phyloP scores from a whole-genome alignment of 2,797 vertebrate species.

The Enteromius mattozi region DNA sequence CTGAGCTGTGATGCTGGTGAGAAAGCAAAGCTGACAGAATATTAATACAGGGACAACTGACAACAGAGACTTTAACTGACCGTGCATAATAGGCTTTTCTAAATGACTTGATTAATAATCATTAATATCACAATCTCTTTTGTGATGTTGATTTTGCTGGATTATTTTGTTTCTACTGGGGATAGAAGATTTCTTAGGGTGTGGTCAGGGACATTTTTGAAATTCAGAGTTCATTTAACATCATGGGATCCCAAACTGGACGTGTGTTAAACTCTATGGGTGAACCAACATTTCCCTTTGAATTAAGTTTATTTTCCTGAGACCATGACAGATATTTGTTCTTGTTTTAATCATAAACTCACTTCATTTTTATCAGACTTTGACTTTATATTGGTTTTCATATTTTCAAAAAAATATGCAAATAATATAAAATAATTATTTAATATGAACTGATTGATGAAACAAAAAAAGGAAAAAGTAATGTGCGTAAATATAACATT shows the following conservation, averaged over 20 bases:
- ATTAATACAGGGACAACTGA: conserved; percentile 47
- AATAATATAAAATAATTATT: not conserved
- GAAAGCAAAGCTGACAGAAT: conserved; percentile 49
- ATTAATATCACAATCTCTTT: conserved; percentile 9
- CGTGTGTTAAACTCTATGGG: not conserved
- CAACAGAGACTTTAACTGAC: conserved; percentile 35
- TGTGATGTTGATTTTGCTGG: not conserved
- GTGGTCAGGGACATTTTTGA: not conserved
- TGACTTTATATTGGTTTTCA: not conserved
- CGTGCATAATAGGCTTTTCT: conserved; percentile 40
- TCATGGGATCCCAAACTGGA: not conserved
- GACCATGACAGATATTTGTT: not conserved
- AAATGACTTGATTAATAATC: conserved; percentile 42
- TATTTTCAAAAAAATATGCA: not conserved
- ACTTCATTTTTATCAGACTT: not conserved
- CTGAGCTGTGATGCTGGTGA: conserved; percentile 42
- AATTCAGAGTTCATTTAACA: not conserved
- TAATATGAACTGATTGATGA: not conserved
- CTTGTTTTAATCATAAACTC: not conserved
- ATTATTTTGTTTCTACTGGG: not conserved
- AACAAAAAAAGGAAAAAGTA: not conserved
- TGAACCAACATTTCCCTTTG: not conserved
- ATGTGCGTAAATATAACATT: not conserved
- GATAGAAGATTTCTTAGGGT: not conserved
- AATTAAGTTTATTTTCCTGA: not conserved